Evolutionary conservation across 2,797 vertebrate species (phyloP), one percentile per base, ranked within the genome.

Genomic region (Acipenser oxyrinchus): DNA sequence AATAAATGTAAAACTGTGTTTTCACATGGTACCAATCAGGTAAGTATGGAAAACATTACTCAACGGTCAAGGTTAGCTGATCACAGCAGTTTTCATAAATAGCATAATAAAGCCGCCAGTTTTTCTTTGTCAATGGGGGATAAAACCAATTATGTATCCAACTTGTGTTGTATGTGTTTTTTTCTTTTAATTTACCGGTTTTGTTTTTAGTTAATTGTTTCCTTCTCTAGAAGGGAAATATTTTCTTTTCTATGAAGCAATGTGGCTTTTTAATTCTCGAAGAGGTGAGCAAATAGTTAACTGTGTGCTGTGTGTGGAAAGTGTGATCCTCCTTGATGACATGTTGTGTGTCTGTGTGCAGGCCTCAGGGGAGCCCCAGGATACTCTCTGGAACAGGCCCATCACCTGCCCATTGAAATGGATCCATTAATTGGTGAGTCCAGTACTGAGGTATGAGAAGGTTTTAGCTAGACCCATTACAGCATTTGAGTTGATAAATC

Each of bases 321-420:
- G 55, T 6, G 6, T 65, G 69, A 66, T n/a, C 48, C 64, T 55
- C 8, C 57, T 72, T 48, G 65, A 5, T 72, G 66, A 70, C 70
- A 61, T 12, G 71, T 72, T 66, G 72, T 65, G 59, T 67, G 13
- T 13, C 66, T 66, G 10, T 75, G 67, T 66, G 60, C 73, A 99
- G 96, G 96, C 71, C 91, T 99, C 74, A 82, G 95, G 70, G 96
- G 95, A 86, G 96, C 95, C 51, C 96, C 96, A 5, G 96, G 96
- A 70, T 99, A 98, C 78, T 99, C 96, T 64, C 81, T 99, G 82
- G 96, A 99, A 80, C 96, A 98, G 86, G 94, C 96, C 62, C 94
- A 99, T 83, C 96, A 98, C 76, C 92, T 99, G 66, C 96, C 96
- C n/a, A 98, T 98, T 18, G 96, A 99, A 88, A 98, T 98, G 96